Base-by-base conservation (phyloP, 2,888 invertebrate species). In the Eupeodes latifasciatus region DNA sequence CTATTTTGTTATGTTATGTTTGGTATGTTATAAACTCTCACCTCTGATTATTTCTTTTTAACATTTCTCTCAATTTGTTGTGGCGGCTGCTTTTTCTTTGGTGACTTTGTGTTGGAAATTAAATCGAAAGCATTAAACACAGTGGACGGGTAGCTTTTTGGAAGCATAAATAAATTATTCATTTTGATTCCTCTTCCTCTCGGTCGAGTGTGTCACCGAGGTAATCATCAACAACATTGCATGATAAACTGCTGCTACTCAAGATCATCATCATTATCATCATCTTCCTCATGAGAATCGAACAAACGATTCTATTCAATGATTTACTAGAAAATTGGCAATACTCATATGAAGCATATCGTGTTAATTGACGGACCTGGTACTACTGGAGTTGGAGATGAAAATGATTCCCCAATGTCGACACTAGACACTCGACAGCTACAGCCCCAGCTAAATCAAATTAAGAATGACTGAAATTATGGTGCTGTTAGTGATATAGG, bases 41-140 rank as follows among this genome's bases (percentile, higher is more conserved):
- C 88, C 88, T 88, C 57, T 62, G 77, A 85, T 81, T 81, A 85
- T 88, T 88, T 88, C 81, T 88, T 88, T 84, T 88, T 88, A 85
- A 88, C 88, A 88, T 88, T 88, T 81, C 84, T 81, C 57, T 88
- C 81, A 81, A 88, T 88, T 81, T 84, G 81, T 81, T 88, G 84
- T 84, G 76, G 84, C 77, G 81, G 83, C 76, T 87, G 86, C 74
- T 79, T 77, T 69, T 85, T 81, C 59, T 81, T 75, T 47, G 88
- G 69, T 74, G 87, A 88, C 59, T 78, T 81, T 78, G 64, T 51
- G 61, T 77, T 84, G 74, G 84, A 84, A 84, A 75, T 88, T 77
- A 85, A 75, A 88, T 88, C 78, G 75, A 85, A 84, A 88, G 78
- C 84, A 85, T 85, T 78, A 88, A 88, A 85, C 81, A 85, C 78